Percentiles rank a stretch among this genome's conserved stretches.
Conservation (phyloP, 2,113 vertebrate species). For the Tachysurus fulvidraco region DNA sequence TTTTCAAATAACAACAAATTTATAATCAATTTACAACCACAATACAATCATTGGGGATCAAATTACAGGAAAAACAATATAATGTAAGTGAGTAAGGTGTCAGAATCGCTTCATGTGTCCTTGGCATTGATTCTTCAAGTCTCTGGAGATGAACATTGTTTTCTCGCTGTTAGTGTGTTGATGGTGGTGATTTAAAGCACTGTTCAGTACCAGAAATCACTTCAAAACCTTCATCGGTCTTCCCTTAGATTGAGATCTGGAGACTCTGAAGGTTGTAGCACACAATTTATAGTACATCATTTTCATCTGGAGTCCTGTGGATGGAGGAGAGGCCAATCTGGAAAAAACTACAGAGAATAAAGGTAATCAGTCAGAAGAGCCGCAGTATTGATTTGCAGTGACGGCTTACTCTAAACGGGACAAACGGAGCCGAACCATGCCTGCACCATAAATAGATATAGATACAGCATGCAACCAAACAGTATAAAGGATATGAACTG, state of each 20-base stretch:
- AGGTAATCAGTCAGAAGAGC: not conserved
- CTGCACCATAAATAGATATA: not conserved
- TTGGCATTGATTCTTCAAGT: not conserved
- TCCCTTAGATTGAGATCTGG: not conserved
- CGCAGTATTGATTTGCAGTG: constrained; percentile 3
- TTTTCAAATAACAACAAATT: not conserved
- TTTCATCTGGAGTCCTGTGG: not conserved
- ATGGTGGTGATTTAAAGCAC: not conserved
- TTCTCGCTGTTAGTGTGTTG: not conserved
- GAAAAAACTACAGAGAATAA: not conserved
- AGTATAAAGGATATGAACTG: not conserved
- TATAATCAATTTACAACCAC: not conserved
- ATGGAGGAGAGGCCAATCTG: not conserved
- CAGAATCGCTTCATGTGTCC: not conserved
- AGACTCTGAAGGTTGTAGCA: not conserved
- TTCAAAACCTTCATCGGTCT: not conserved
- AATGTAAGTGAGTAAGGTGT: not conserved
- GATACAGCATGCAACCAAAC: not conserved
- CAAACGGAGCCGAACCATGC: not conserved
- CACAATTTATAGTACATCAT: not conserved
- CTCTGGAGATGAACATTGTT: not conserved
- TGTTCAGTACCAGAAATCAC: not conserved
- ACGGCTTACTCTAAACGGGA: not conserved
- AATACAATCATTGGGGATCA: not conserved
- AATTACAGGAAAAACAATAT: not conserved